These are phyloP conservation scores for Phalera bucephala DNA, from an alignment of 2,888 invertebrate species.

Conservation along the genomic window DNA sequence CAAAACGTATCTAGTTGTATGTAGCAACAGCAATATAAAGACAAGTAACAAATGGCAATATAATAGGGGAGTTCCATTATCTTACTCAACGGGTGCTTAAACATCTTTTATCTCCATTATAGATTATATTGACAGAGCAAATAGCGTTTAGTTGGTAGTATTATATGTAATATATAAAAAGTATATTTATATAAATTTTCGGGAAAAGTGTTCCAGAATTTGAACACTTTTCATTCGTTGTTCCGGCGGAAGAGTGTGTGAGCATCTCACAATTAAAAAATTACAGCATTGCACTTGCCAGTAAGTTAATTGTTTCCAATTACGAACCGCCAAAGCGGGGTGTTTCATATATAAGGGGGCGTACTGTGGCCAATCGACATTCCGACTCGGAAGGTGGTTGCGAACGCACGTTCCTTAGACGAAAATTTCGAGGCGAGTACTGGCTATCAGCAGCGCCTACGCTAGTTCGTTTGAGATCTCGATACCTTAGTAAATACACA, in stretches of 20 bases:
- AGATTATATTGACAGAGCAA: slow-evolving; percentile 35
- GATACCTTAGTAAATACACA: slow-evolving; percentile 59
- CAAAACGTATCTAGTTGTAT: slow-evolving; percentile 35
- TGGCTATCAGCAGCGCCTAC: slow-evolving; percentile 75
- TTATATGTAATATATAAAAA: no score
- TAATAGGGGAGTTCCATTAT: slow-evolving; percentile 39
- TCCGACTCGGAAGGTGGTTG: slow-evolving; percentile 69
- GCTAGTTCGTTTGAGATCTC: slow-evolving; percentile 83
- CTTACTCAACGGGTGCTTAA: slow-evolving; percentile 40
- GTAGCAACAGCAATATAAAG: slow-evolving; percentile 35
- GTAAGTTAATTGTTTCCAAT: slow-evolving; percentile 79
- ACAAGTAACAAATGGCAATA: slow-evolving; percentile 41
- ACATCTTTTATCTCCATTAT: slow-evolving; percentile 43
- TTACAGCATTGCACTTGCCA: slow-evolving; percentile 73
- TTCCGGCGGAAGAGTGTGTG: slow-evolving; percentile 52
- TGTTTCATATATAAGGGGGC: slow-evolving; percentile 75
- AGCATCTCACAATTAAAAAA: slow-evolving; percentile 72
- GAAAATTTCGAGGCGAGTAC: slow-evolving; percentile 81
- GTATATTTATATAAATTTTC: not conserved
- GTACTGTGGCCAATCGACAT: slow-evolving; percentile 60
- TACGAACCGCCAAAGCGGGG: slow-evolving; percentile 68
- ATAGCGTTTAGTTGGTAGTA: slow-evolving; percentile 9
- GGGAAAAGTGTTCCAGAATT: not conserved
- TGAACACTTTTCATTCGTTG: slow-evolving; percentile 4
- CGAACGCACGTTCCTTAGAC: slow-evolving; percentile 74